A percentile compares a stretch with the other conserved stretches of the same genome.
Conservation (phyloP, 2,797 vertebrate genomes). For the Oryzias dopingdopingensis region DNA sequence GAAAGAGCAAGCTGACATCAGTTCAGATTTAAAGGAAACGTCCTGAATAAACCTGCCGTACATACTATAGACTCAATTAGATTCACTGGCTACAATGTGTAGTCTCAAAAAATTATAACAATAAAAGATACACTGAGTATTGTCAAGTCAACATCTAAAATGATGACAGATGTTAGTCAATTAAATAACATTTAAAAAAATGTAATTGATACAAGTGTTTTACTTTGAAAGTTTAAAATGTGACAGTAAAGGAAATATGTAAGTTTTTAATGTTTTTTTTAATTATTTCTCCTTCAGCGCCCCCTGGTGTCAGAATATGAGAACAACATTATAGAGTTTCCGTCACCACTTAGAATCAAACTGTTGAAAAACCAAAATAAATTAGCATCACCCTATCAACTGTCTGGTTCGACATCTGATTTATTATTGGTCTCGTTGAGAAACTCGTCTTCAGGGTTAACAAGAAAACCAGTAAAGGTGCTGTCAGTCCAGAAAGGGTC, state of each 20-base stretch:
- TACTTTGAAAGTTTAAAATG: no score
- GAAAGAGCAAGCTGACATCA: no score
- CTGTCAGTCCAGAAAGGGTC: conserved; percentile 98
- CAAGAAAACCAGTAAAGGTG: conserved; percentile 94
- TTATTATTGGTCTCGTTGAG: conserved; percentile 76
- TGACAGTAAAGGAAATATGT: background rate
- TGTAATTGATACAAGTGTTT: no score
- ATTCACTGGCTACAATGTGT: background rate
- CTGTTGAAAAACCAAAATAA: no score
- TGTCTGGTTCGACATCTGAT: conserved; percentile 51
- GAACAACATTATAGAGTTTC: background rate
- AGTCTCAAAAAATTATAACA: background rate
- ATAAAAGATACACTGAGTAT: no score
- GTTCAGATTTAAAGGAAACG: background rate
- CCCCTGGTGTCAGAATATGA: conserved; percentile 50
- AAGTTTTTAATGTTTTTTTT: background rate
- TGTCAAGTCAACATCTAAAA: no score
- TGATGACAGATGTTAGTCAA: no score
- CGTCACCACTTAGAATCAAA: no score
- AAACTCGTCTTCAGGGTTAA: conserved; percentile 88
- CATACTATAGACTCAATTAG: background rate
- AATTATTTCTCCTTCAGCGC: conserved; percentile 21
- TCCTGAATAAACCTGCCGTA: background rate
- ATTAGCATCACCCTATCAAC: conserved; percentile 19
- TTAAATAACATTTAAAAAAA: no score